Base-by-base conservation (phyloP, 2,113 vertebrate genomes). In the Ursus arctos region DNA sequence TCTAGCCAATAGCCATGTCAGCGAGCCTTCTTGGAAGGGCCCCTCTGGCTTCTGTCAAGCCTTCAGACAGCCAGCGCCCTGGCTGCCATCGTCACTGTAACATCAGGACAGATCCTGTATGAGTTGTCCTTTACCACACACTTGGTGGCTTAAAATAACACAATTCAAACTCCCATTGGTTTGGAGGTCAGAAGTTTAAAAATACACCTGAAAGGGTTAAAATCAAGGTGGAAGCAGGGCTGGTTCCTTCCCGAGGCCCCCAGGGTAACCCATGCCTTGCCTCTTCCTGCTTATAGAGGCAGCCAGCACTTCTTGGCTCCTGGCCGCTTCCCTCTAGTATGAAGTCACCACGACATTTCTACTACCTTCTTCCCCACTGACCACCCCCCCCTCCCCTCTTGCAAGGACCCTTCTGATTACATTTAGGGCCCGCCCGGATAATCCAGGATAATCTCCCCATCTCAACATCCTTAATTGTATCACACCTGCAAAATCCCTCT, bases 261-360 rank as follows among this genome's bases (percentile, higher is more conserved):
- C 4, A 40, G 43, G 11, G 53, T 0, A 7, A 12, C 12, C 31
- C 16, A 0, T 10, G 31, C 18, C 28, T 31, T 24, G 7, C 18
- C 0, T 51, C 55, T 19, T 43, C 11, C 18, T 26, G 61, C 40
- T 84, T 77, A 11, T n/a, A 18, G 43, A 15, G 22, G 24, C 51
- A 21, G 28, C 53, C 40, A 49, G 51, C 33, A 10, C 43, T 28
- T 28, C 59, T 31, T 13, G 47, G n/a, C 19, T 67, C 53, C 43
- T 71, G 93, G 51, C 49, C 16, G 0, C 9, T 2, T 19, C 43
- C 21, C 47, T 49, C 49, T 0, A 0, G 1, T 21, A 4, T 18
- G 31, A 6, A 31, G 55, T 53, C 14, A 1, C 47, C 43, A 49
- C 26, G 6, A 36, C 16, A 65, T 65, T 31, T 9, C 3, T 53